Evolutionary conservation across 1,140 invertebrate species (phyloP), one percentile per base, ranked within the genome.

Genomic region (Drosophila sp.): DNA sequence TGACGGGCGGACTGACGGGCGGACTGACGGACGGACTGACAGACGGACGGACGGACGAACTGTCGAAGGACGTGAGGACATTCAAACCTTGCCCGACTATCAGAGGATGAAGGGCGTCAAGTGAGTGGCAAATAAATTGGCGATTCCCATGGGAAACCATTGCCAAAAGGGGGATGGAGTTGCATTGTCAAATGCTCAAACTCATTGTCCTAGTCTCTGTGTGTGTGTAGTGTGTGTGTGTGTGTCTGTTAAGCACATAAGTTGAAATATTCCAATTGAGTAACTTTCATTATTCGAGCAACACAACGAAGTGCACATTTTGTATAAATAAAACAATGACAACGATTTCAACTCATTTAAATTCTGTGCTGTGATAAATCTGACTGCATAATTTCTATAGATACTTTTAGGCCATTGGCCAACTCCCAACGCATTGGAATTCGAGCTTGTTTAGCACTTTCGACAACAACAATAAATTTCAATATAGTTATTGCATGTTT

Each of bases 201-300:
- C 89, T 72, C 72, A 87, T 89, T 89, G 83, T 41, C 69, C 43
- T 27, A 4, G 27, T 29, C 27, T 29, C 56, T 11, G 46, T 63
- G 14, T 7, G 11, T 43, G 8, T n/a, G 14, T 32, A n/a, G 40
- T 48, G 36, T 65, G 43, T 76, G 41, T 71, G 57, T 67, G 38
- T 67, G 61, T 54, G 53, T 59, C 62, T 59, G 78, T 76, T 89
- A 89, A 89, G 82, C 83, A 87, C 84, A 87, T 87, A 87, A 87
- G 83, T 89, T 87, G 83, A 87, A 89, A 89, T 89, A 89, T 89
- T 89, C 84, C 83, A 82, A 89, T 89, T 89, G 83, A 89, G 80
- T 89, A 80, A 89, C 80, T 83, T 89, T 83, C 84, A 89, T 89
- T 89, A 89, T 80, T 75, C 62, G 76, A 77, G 70, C 62, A 78